phyloP scores from a whole-genome alignment of 2,113 vertebrate species.

The Ursus arctos region DNA sequence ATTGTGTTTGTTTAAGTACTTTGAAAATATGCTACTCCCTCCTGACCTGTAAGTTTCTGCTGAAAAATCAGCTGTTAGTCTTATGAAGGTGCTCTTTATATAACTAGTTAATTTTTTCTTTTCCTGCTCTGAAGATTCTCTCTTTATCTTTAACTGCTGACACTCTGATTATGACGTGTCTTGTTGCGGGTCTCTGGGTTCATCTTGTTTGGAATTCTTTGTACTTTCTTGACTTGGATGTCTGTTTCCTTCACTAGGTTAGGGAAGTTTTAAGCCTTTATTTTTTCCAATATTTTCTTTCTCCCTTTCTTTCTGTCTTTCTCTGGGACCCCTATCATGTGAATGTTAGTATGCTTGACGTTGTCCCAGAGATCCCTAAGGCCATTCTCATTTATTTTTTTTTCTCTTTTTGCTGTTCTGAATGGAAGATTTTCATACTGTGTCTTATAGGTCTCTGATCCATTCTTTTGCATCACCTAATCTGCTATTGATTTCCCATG shows the following conservation, averaged over 20 bases:
- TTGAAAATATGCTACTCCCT: neutral
- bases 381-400: neutral
- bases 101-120: neutral
- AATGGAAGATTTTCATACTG: neutral
- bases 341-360: neutral
- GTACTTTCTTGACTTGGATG: neutral
- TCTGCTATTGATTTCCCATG: neutral
- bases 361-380: neutral
- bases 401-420: neutral
- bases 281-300: neutral
- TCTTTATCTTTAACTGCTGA: neutral
- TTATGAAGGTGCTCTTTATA: neutral
- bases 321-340: neutral
- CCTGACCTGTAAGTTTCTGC: neutral
- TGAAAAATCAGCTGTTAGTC: neutral
- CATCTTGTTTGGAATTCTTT: neutral
- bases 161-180: neutral
- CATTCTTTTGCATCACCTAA: neutral
- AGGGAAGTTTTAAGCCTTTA: neutral
- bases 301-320: neutral
- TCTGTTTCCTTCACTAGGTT: neutral
- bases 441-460: neutral
- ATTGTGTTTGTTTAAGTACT: neutral
- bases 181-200: neutral
- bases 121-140: neutral